Conservation (phyloP, 2,797 vertebrate species). For the Limosa lapponica region DNA sequence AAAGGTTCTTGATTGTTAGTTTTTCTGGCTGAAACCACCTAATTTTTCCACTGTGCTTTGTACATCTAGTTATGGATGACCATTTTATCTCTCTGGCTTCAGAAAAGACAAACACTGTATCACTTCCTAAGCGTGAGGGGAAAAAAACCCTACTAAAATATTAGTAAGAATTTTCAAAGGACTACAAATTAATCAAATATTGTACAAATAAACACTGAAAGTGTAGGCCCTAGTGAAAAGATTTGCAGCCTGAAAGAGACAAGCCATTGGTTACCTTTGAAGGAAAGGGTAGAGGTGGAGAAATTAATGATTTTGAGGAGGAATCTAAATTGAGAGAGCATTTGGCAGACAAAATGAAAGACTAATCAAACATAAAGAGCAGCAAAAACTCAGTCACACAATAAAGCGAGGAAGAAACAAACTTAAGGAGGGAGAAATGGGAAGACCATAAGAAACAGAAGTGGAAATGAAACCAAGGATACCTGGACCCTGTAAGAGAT, state of each 20-base stretch:
- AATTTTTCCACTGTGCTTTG: slow-evolving; percentile 56
- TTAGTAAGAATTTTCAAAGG: slow-evolving; percentile 37
- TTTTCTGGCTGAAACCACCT: slow-evolving; percentile 54
- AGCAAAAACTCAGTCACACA: background rate
- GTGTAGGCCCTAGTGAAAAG: background rate
- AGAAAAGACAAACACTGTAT: slow-evolving; percentile 37
- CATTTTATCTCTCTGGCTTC: slow-evolving; percentile 36
- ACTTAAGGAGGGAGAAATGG: background rate
- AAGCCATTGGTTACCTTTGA: background rate
- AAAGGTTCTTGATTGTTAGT: slow-evolving; percentile 57
- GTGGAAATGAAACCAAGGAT: background rate
- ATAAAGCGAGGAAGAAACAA: background rate
- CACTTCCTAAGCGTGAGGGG: slow-evolving; percentile 8
- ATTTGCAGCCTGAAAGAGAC: background rate
- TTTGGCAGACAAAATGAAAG: background rate
- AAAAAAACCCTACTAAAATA: background rate
- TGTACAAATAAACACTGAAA: slow-evolving; percentile 30
- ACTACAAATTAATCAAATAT: slow-evolving; percentile 3
- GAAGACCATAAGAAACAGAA: background rate
- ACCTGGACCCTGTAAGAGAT: background rate
- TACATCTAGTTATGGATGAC: slow-evolving; percentile 26
- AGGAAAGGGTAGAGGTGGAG: background rate
- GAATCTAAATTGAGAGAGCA: background rate
- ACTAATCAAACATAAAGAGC: background rate
- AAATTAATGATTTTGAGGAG: background rate